Percentiles rank a stretch among this genome's conserved stretches.
phyloP scores from a whole-genome alignment of 2,888 invertebrate species.

The Pterostichus madidus region DNA sequence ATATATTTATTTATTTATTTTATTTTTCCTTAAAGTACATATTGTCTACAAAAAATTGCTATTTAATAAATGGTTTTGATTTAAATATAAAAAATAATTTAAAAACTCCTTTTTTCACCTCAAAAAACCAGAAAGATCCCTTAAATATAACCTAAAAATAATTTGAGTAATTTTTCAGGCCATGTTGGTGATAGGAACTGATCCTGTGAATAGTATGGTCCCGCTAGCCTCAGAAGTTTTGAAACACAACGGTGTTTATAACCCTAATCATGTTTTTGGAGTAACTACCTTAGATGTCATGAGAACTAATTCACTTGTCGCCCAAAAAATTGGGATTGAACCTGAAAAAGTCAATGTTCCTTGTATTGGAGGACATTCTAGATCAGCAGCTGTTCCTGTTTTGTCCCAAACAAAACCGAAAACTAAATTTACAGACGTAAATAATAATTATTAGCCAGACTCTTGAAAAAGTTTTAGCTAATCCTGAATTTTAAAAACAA shows the following conservation, averaged over 20 bases:
- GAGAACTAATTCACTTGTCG: conserved; percentile 87
- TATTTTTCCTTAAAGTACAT: too few relatives aligned
- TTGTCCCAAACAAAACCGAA: conserved; percentile 84
- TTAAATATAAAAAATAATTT: too few relatives aligned
- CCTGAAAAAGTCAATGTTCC: conserved; percentile 85
- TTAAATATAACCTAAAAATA: conserved; percentile 3
- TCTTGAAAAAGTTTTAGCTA: too few relatives aligned
- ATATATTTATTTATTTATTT: too few relatives aligned
- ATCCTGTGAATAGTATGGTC: conserved; percentile 84
- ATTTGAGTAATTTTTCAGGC: conserved; percentile 73
- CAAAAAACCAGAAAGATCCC: too few relatives aligned
- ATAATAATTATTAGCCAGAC: too few relatives aligned
- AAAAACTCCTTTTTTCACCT: too few relatives aligned
- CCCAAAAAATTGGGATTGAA: conserved; percentile 82
- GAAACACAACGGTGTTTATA: conserved; percentile 82
- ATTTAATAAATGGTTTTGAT: too few relatives aligned
- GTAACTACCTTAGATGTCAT: conserved; percentile 87
- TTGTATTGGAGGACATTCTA: conserved; percentile 88
- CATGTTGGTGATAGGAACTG: conserved; percentile 77
- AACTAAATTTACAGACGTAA: conserved; percentile 73
- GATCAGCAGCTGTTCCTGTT: conserved; percentile 87
- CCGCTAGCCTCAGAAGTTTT: conserved; percentile 85
- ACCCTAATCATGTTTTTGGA: conserved; percentile 85
- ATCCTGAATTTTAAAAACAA: too few relatives aligned
- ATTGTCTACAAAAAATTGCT: too few relatives aligned